Base-by-base conservation (phyloP, 1,140 invertebrate species). In the Probaryconus sp. region DNA sequence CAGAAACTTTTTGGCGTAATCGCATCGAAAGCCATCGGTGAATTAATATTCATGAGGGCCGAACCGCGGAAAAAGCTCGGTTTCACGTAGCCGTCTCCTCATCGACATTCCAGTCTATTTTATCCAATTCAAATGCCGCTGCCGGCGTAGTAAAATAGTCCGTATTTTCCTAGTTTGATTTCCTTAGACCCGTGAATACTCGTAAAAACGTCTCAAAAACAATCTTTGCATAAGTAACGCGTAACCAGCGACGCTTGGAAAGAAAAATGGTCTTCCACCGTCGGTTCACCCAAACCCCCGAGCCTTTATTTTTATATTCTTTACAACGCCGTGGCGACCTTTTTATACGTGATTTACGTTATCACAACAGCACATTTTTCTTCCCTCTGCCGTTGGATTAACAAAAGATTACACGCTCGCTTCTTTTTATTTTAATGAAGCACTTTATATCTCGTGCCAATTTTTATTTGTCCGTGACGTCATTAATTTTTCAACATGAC, bases 211-310 rank as follows among this genome's bases (percentile, higher is more conserved):
- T 67, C 50, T 45, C 16, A 68, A 73, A 76, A 78, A 68, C 74
- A 72, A 68, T 74, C 67, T 74, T 71, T 73, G 69, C 69, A 72
- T 73, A 73, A 73, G 61, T 73, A 65, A 67, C 61, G 47, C 53
- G 61, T 65, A 72, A 60, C 51, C 53, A 56, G 47, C 55, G 65
- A 53, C 55, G 47, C 51, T 43, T 11, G 24, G 14, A 13, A 71
- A 76, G 73, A 71, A 76, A 64, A 76, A 70, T 70, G 42, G 47
- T 5, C 37, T 30, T 35, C 43, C 2, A 20, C 16, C 42, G 20
- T n/a, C n/a, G n/a, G 7, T 24, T 24, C 16, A 20, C 53, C 40
- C 26, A 64, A 61, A 53, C 18, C 48, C 68, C 3, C 9, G 13
- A 26, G 11, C 48, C 33, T 70, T 60, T 65, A 64, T 51, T 73